Evolutionary conservation across 2,797 vertebrate species (phyloP), one percentile per base, ranked within the genome.

Genomic region (Agapornis canus): DNA sequence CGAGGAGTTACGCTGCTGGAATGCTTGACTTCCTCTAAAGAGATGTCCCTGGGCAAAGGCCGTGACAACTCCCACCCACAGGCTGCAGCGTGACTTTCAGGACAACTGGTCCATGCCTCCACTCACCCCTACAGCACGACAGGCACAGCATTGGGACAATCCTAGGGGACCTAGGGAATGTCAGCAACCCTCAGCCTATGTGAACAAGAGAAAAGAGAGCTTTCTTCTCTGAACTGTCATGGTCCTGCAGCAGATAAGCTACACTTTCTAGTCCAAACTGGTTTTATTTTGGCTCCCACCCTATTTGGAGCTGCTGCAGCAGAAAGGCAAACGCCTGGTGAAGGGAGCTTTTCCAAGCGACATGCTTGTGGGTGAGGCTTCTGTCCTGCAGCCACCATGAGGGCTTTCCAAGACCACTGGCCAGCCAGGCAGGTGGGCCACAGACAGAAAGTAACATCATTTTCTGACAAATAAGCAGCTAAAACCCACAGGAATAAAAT

Each of bases 171-270:
- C 14, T 0, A 0, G 19, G 14, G 20, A 85, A 40, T n/a, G 27
- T 35, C 39, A 64, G 52, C 0, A 0, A 54, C 0, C 0, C 39
- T 18, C 6, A 47, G 49, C 20, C 40, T 29, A 8, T 0, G 12
- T 0, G 0, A 80, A 42, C 8, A 68, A n/a, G 8, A 57, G 22
- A 79, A 82, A 40, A 48, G 8, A 68, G 29, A 77, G 9, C 18
- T 40, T 80, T 77, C 49, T 43, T 22, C 20, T 72, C 47, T 10
- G 4, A 71, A 51, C 21, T 4, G 0, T 32, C 49, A 31, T 0
- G 1, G 37, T 43, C 16, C 60, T 69, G 39, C 1, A 1, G 22
- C 3, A 13, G 31, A 16, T 13, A 42, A 52, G 18, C 26, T 31
- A 49, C 31, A 43, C 49, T 40, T 80, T 32, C 37, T 37, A 72